Evolutionary conservation across 2,113 vertebrate species (phyloP).

Genomic region (Raja brachyura): DNA sequence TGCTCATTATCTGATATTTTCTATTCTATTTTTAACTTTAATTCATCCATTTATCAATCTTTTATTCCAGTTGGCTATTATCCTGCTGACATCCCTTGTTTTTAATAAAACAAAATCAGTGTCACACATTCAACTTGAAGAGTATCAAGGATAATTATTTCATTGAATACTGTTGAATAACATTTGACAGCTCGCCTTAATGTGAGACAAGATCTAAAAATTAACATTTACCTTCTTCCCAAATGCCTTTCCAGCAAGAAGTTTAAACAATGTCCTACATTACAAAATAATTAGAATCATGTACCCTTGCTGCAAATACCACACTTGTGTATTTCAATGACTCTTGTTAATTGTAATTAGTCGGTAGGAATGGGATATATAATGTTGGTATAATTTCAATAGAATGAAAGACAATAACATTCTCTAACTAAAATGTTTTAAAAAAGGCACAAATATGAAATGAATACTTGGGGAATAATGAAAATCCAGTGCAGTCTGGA

Average conservation of each 20-base stretch:
- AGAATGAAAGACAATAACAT: not conserved
- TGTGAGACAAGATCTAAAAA: not conserved
- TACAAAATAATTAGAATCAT: not conserved
- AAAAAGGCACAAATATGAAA: slow-evolving; percentile 4
- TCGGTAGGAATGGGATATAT: not conserved
- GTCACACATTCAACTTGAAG: not conserved
- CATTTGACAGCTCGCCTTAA: not conserved
- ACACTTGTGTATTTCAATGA: not conserved
- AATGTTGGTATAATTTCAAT: not conserved
- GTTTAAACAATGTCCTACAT: not conserved
- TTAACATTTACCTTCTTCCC: not conserved
- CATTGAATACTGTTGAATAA: not conserved
- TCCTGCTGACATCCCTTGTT: not conserved
- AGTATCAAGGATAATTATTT: not conserved
- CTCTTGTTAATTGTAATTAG: not conserved
- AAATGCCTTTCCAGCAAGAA: not conserved
- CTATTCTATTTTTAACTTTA: not conserved
- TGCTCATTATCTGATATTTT: not conserved
- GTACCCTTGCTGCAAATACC: not conserved
- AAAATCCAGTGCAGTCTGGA: not conserved
- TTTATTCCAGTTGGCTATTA: not conserved
- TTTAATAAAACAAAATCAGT: not conserved
- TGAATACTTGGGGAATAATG: not conserved
- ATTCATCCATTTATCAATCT: not conserved
- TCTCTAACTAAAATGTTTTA: not conserved